These are phyloP conservation scores for Drosophila pseudotakahashii DNA, from an alignment of 2,888 invertebrate genomes.

Conservation along the genomic window DNA sequence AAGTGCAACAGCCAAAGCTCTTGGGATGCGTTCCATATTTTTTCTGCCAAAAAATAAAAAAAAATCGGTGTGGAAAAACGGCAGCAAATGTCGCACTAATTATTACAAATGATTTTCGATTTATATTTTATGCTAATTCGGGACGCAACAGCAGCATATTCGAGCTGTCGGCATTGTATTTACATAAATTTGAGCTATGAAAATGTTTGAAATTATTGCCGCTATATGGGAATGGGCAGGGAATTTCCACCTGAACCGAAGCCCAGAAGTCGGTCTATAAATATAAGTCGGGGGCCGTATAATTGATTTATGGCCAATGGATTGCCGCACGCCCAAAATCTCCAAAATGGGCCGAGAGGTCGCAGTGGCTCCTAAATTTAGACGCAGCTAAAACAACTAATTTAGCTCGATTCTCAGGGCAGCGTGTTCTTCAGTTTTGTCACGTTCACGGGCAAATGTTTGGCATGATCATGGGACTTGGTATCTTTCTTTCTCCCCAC, in stretches of 20 bases:
- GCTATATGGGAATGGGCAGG: constrained; percentile 13
- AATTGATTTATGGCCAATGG: constrained; percentile 82
- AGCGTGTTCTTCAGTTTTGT: constrained; percentile 81
- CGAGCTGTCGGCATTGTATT: constrained; percentile 57
- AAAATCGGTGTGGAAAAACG: constrained; percentile 54
- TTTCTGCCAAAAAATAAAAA: constrained; percentile 20
- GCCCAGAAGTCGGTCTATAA: constrained; percentile 39
- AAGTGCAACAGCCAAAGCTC: constrained; percentile 37
- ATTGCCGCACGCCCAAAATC: constrained; percentile 59
- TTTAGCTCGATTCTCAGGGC: constrained; percentile 53
- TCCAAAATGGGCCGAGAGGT: constrained; percentile 17
- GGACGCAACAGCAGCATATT: constrained; percentile 18
- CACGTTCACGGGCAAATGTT: constrained; percentile 81
- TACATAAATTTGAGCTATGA: constrained; percentile 44
- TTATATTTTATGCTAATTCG: constrained; percentile 63
- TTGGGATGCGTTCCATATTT: constrained; percentile 18
- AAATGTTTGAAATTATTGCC: constrained; percentile 62
- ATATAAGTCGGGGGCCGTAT: constrained; percentile 58
- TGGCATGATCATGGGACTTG: constrained; percentile 49
- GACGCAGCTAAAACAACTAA: constrained; percentile 74
- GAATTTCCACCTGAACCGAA: constrained; percentile 41
- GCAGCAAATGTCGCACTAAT: constrained; percentile 69
- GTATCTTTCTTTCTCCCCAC: background rate
- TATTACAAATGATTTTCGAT: constrained; percentile 75
- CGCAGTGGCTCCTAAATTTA: constrained; percentile 64